These are phyloP conservation scores for Andrena flavipes DNA, from an alignment of 2,888 invertebrate genomes.

Conservation along the genomic window DNA sequence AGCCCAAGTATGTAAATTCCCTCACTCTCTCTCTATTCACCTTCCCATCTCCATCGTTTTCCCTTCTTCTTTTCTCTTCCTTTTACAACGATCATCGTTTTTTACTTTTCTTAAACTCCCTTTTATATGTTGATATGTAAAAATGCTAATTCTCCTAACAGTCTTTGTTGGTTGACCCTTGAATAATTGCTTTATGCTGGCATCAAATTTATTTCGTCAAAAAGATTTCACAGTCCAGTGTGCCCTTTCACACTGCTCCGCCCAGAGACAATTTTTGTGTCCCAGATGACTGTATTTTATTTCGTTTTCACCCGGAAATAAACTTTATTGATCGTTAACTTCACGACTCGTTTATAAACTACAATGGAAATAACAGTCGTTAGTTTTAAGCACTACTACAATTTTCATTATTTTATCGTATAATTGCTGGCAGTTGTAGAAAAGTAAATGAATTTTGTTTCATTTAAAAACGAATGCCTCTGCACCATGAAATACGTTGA, in stretches of 20 bases:
- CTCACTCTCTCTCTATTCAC: no score
- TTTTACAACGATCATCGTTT: no score
- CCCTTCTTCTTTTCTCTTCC: no score
- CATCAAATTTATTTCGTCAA: not conserved
- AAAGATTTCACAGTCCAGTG: not conserved
- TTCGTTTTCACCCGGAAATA: not conserved
- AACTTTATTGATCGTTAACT: not conserved
- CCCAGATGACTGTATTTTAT: not conserved
- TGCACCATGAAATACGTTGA: no score
- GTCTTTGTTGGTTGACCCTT: not conserved
- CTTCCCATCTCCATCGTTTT: no score
- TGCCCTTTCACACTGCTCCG: not conserved
- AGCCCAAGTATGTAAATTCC: no score
- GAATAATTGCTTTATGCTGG: conserved; percentile 4
- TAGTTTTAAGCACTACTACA: not conserved
- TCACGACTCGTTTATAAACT: not conserved
- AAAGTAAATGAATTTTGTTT: not conserved
- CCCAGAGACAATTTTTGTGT: not conserved
- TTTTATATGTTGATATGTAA: no score
- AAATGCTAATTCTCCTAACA: not conserved
- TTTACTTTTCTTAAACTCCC: no score
- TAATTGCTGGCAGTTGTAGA: not conserved
- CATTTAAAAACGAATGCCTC: not conserved
- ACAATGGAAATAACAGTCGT: not conserved
- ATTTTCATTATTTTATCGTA: not conserved